Evolutionary conservation across 2,797 vertebrate species (phyloP).

Genomic region (Knipowitschia caucasica): DNA sequence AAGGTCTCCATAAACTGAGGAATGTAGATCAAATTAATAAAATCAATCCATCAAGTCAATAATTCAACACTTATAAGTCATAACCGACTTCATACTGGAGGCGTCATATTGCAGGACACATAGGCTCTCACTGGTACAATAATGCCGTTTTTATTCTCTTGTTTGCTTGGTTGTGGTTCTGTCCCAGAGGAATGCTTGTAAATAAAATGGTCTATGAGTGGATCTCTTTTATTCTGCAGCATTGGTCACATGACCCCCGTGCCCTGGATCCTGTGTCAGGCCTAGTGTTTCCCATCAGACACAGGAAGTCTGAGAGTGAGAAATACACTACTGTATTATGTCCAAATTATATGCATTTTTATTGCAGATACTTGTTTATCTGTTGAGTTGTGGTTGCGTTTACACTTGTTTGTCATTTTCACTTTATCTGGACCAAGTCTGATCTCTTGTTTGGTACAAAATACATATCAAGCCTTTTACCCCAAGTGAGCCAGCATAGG

Average conservation of each 20-base stretch:
- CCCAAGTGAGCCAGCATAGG: too few relatives aligned
- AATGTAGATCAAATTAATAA: too few relatives aligned
- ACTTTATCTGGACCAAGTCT: too few relatives aligned
- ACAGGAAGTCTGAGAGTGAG: conserved; percentile 60
- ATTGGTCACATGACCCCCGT: conserved; percentile 66
- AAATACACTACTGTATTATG: conserved; percentile 40
- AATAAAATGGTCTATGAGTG: conserved; percentile 38
- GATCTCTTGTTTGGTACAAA: too few relatives aligned
- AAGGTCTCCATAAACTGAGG: too few relatives aligned
- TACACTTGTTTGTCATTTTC: too few relatives aligned
- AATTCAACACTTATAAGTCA: too few relatives aligned
- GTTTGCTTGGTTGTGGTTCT: conserved; percentile 15
- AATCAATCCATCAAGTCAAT: too few relatives aligned
- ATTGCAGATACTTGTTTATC: too few relatives aligned
- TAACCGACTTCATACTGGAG: background rate
- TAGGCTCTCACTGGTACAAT: background rate
- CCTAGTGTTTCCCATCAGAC: conserved; percentile 67
- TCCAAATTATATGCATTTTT: conserved; percentile 16
- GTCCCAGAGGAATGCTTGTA: conserved; percentile 37
- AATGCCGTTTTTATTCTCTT: conserved; percentile 6
- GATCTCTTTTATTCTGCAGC: conserved; percentile 35
- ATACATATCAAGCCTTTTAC: too few relatives aligned
- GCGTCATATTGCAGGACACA: too few relatives aligned
- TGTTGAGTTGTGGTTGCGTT: too few relatives aligned
- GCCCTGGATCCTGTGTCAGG: conserved; percentile 47